Base-by-base conservation (phyloP, 2,113 vertebrate species). In the Guaruba guarouba region DNA sequence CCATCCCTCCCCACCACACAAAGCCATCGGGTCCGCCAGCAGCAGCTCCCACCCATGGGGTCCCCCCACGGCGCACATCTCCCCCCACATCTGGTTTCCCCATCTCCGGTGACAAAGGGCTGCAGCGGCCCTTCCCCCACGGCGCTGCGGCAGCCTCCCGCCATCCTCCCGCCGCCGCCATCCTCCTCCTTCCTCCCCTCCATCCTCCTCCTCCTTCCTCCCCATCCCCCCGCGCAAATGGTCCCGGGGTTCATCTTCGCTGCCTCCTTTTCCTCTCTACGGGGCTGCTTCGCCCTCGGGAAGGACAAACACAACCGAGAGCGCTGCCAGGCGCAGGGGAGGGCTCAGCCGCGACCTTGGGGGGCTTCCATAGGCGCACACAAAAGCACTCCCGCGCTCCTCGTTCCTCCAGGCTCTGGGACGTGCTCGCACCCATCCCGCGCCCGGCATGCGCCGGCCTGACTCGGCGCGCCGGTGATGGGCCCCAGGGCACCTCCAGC, bases 91-190 rank as follows among this genome's bases (percentile, higher is more conserved):
- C 95, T 95, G 95, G 24, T 80, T 94, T 96, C 71, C 92, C 76
- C 90, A 92, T 94, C 94, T 79, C 92, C 52, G 31, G 88, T 95
- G 92, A 96, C 95, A 96, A 96, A 95, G 94, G 70, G 96, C 92
- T 93, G 96, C 82, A 82, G 90, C 92, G 57, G 90, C 94, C 95
- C 95, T 96, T 86, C 95, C 95, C 92, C 95, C 94, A 92, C 44
- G 6, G 94, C 48, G 71, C 92, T 86, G 92, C 95, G 10, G 90
- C 94, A 92, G 86, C 88, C 86, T 88, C 68, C 84, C 83, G 49
- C 84, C 79, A 70, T 82, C 94, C 89, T 95, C 90, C 71, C 48
- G 48, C 81, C 88, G 64, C 57, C 77, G 7, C 82, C 86, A 67
- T 71, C 82, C 69, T 82, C 55, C 51, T 73, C 71, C 64, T 59